Evolutionary conservation across 2,888 invertebrate genomes (phyloP), one percentile per base, ranked within the genome.

Genomic region (Limnephilus lunatus): DNA sequence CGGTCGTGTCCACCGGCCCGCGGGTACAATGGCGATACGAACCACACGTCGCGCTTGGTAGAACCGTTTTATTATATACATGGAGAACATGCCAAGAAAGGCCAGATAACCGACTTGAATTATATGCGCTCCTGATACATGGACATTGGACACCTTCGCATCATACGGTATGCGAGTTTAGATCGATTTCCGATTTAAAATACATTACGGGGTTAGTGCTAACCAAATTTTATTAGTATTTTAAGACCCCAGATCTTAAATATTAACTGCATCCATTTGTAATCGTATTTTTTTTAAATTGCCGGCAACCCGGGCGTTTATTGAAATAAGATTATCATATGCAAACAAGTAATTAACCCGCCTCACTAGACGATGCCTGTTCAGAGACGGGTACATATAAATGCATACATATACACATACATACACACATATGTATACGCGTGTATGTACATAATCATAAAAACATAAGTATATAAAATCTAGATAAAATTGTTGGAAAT

Each of bases 61-160:
- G 35, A 91, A 91, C 91, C 87, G 81, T 91, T 91, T 91, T 68
- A 68, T 68, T 68, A 68, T 81, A 88, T 82, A 91, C 88, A 81
- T 11, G 81, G 87, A 31, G 85, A 32, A 80, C 31, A 44, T 83
- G 68, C 68, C 80, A 12, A 15, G 32, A 25, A 19, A 32, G 35
- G 19, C 83, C 85, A 86, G 80, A 91, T 85, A 32, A 86, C 81
- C 80, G 44, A 68, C 86, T 83, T 81, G 90, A 44, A 86, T 86
- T 35, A 35, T 39, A 87, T 87, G 87, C n/a, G 30, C 68, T 53
- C 68, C 68, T 68, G 32, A 68, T 87, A 87, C 53, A 53, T 53
- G 14, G 30, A 87, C 39, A 32, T 32, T 53, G 14, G 30, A 87
- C 39, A 32, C 82, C 31, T 31, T 68, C 25, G 25, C 7, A 68